Evolutionary conservation across 2,113 vertebrate species (phyloP), one percentile per base, ranked within the genome.

Genomic region (Catharus fuscescens): DNA sequence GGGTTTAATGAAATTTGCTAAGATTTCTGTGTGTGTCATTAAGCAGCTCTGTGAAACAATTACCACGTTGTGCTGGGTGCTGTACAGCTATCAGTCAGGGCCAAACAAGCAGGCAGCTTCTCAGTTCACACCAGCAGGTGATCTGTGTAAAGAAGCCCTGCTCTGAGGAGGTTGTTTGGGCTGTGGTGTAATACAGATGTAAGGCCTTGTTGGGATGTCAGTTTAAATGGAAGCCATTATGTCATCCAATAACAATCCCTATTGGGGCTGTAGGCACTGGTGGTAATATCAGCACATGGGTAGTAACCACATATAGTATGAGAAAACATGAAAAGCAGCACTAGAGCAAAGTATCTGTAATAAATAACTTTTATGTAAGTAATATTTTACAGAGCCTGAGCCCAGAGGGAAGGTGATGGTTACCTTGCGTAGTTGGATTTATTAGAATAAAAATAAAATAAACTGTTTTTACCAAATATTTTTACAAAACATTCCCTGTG

Each of bases 171-270:
- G 64, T 74, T 92, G 65, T 79, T 96, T 86, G 91, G 76, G 79
- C 92, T 96, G 95, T 91, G 42, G 77, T 31, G 81, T 92, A 95
- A 97, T 80, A 93, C 94, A 98, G 96, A 96, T 88, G 94, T 91
- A 94, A 97, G 34, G 6, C 8, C 14, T 91, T 97, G 94, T 92
- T 96, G 96, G 97, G 97, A 93, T 94, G 86, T 97, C 96, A 95
- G 57, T 92, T 96, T 96, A 97, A 97, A 98, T 87, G 96, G 95
- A 96, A 97, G 66, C 44, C 87, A 56, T 94, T 92, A 57, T 96
- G 95, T 97, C 97, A 97, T 88, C 79, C 76, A 79, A 74, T 74
- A 97, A 96, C 85, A 97, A 96, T 95, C 93, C 93, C 86, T 96
- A 72, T 65, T 87, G 95, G 88, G 90, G 86, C 93, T 9, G 1